Base-by-base conservation (phyloP, 2,113 vertebrate genomes). In the Percopsis transmontana region DNA sequence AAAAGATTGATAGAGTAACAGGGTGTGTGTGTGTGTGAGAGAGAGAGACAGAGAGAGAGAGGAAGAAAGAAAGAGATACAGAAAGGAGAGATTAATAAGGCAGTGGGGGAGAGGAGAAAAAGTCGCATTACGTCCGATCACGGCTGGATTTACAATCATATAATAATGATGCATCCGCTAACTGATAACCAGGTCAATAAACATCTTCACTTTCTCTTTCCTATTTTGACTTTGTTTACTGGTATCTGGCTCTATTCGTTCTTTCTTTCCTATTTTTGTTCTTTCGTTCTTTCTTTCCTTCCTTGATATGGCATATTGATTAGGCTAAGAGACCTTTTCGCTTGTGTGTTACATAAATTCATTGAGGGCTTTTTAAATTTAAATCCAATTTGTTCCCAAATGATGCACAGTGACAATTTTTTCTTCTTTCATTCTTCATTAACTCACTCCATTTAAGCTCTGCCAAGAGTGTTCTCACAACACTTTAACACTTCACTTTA, bases 1-100 rank as follows among this genome's bases (percentile, higher is more conserved):
- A 92, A 92, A 92, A 92, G 91, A 93, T 91, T 92, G 91, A 93
- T 92, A 79, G 88, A 88, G 82, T 85, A 86, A 89, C 86, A 85
- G 80, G 72, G 77, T 63, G 72, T 74, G 71, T 76, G 80, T 82
- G 83, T 79, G 83, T 82, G 86, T 56, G 66, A 82, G 73, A 58
- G 70, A 76, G 53, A 10, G 15, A 33, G 21, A 47, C 13, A 56
- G 14, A 23, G 18, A 53, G 78, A 83, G 66, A 65, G 81, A 79
- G 62, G 73, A 70, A 86, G 78, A 81, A 79, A 80, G 68, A 5
- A 27, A 39, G 54, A n/a, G 52, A 38, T 13, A 55, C 21, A 55
- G 14, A 55, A 14, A 55, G 72, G 79, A 85, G 83, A 73, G 80
- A 88, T 88, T 85, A 84, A 77, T 53, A 62, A 74, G 82, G 85